phyloP scores from a whole-genome alignment of 2,113 vertebrate species.

The Patagioenas fasciata region DNA sequence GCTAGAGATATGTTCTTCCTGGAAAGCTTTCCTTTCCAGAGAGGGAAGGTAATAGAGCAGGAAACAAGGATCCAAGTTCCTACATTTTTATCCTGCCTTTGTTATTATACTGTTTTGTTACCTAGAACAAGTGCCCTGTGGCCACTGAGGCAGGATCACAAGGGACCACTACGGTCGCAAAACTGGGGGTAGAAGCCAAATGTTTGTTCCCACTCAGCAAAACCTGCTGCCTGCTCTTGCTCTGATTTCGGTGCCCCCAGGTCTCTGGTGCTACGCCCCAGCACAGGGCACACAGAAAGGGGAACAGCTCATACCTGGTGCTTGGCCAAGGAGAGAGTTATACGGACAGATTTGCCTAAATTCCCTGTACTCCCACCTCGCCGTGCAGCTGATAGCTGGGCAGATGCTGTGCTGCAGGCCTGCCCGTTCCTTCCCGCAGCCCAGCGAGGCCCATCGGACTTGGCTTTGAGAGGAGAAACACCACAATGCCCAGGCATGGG shows the following conservation, averaged over 20 bases:
- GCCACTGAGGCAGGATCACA: not conserved
- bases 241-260: not conserved
- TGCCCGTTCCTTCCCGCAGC: not conserved
- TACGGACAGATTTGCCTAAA: not conserved
- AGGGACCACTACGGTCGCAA: not conserved
- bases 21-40: not conserved
- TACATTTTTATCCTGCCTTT: not conserved
- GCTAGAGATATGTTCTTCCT: not conserved
- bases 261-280: accelerated
- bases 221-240: not conserved
- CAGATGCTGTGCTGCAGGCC: accelerated
- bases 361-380: not conserved
- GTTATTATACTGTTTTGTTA: not conserved
- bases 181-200: not conserved
- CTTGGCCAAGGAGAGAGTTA: not conserved
- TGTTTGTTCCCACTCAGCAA: not conserved
- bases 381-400: not conserved
- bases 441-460: accelerated
- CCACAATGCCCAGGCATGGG: not conserved
- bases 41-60: not conserved
- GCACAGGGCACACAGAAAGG: not conserved
- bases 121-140: not conserved
- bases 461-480: conserved; percentile 1
- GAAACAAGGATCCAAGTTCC: not conserved
- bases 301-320: accelerated